Evolutionary conservation across 2,888 invertebrate genomes (phyloP).

Genomic region (Oscheius sp.): DNA sequence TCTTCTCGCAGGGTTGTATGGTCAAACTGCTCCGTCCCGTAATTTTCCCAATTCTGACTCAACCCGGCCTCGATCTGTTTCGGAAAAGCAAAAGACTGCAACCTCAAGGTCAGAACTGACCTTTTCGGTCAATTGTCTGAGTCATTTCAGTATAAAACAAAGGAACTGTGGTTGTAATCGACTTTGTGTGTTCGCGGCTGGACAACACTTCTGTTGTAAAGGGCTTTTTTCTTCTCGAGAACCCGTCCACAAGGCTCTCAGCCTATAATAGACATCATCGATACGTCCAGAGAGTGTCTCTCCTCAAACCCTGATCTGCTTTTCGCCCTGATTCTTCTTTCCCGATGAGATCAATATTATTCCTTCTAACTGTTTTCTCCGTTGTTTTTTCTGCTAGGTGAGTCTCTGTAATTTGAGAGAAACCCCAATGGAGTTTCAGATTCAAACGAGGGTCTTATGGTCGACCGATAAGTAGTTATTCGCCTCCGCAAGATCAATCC

Average conservation of each 20-base stretch:
- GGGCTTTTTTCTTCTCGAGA: slow-evolving; percentile 8
- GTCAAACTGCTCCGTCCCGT: too few species aligned
- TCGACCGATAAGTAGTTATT: slow-evolving; percentile 1
- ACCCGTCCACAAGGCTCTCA: slow-evolving; percentile 15
- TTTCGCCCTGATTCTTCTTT: background rate
- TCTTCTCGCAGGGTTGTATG: too few species aligned
- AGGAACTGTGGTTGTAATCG: slow-evolving; percentile 7
- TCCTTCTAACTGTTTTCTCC: background rate
- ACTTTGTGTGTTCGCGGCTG: slow-evolving; percentile 20
- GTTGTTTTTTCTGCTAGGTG: background rate
- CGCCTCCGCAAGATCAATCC: background rate
- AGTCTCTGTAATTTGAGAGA: background rate
- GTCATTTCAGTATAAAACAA: background rate
- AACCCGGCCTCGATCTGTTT: too few species aligned
- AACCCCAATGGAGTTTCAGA: background rate
- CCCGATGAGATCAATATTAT: background rate
- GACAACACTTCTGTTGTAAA: slow-evolving; percentile 29
- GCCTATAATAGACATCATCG: slow-evolving; percentile 15
- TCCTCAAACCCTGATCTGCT: background rate
- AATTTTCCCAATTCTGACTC: too few species aligned
- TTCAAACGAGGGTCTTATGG: slow-evolving; percentile 16
- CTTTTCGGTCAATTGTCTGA: slow-evolving; percentile 24
- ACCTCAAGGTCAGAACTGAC: background rate
- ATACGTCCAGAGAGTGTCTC: background rate
- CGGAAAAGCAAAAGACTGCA: background rate